Percentiles rank a stretch among this genome's conserved stretches.
phyloP scores from a whole-genome alignment of 2,888 invertebrate species.

The Cantharis flavilabris region DNA sequence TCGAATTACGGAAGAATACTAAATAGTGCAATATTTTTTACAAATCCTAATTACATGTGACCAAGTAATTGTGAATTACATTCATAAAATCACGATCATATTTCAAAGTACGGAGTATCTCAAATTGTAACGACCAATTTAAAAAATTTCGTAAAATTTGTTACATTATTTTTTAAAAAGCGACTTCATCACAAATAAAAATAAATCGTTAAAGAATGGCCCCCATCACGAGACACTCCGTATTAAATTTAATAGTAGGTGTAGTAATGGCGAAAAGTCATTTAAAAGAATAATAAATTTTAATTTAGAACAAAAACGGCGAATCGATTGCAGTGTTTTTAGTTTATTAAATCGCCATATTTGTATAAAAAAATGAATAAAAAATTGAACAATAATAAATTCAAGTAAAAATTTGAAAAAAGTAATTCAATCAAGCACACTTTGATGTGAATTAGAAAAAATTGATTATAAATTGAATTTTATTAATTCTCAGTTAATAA shows the following conservation, averaged over 20 bases:
- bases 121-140: not conserved
- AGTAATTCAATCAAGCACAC: not conserved
- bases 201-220: not conserved
- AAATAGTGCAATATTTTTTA: not conserved
- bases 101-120: not conserved
- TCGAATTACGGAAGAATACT: not conserved
- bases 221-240: not conserved
- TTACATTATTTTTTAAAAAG: not conserved
- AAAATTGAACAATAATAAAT: not conserved
- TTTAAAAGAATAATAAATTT: not conserved
- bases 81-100: not conserved
- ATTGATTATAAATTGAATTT: constrained; percentile 4
- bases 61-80: constrained; percentile 1
- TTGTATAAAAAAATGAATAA: not conserved
- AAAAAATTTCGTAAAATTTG: not conserved
- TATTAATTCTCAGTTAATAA: constrained; percentile 23
- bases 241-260: not conserved
- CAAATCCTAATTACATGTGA: not conserved
- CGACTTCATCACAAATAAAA: not conserved
- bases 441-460: not conserved
- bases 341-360: constrained; percentile 15
- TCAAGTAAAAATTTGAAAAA: not conserved
- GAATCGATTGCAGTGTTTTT: not conserved
- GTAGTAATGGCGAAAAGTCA: not conserved
- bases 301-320: not conserved